Base-by-base conservation (phyloP, 2,797 vertebrate genomes). In the Molossus molossus region DNA sequence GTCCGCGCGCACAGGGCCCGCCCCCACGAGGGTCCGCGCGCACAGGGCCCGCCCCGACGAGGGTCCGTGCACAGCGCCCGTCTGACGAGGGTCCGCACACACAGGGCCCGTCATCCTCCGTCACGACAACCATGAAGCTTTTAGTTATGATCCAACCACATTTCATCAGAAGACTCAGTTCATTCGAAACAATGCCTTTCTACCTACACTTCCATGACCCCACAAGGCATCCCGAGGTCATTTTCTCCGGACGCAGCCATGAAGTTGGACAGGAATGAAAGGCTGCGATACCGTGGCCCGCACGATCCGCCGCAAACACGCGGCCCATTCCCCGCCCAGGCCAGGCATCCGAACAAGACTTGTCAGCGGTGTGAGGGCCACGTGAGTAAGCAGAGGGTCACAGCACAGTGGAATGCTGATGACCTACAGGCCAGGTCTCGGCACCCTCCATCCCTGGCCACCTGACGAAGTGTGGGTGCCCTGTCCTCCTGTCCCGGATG, bases 401-500 rank as follows among this genome's bases (percentile, higher is more conserved):
- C 17, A 5, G 3, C 2, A 6, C 0, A 0, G 13, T 0, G 2
- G 50, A 17, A 4, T 4, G 5, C 10, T 0, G 8, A 53, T 0
- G 1, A 37, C 27, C 40, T 14, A 20, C 69, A 1, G 1, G 3
- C 1, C 8, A 10, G 45, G 55, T 40, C 7, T 11, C 33, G 5
- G 6, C 0, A 0, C 8, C 33, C 33, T 33, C 33, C 33, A 33
- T 10, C 37, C 14, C 64, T 2, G 37, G 20, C 33, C 4, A 17
- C 23, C 37, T 25, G 29, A 0, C 0, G 12, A 23, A 1, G 45
- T 0, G 62, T 11, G 3, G 4, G 20, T 15, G 37, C 73, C 90
- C 33, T 6, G 50, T 29, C 45, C 45, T 25, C 0, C 0, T 7
- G 18, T 4, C 29, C 29, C 75, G 33, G 75, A 48, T 0, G 29